A percentile compares a stretch with the other conserved stretches of the same genome.
Conservation (phyloP, 2,113 vertebrate species). For the Thamnaconus septentrionalis region DNA sequence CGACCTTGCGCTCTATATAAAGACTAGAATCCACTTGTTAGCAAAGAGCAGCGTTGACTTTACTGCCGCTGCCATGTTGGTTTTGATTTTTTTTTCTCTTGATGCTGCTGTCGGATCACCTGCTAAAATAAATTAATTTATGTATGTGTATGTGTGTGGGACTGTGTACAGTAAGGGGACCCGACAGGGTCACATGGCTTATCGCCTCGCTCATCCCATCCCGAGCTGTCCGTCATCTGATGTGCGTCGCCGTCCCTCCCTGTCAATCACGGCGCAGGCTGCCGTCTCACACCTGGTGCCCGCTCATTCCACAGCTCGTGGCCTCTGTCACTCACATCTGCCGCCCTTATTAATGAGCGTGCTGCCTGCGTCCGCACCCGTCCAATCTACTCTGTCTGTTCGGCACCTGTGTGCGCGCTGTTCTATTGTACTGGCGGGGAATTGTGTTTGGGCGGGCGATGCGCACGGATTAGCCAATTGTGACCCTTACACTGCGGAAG, state of each 20-base stretch:
- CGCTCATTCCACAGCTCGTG: conserved; percentile 6
- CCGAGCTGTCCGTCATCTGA: conserved; percentile 23
- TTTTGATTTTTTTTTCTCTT: too few relatives aligned
- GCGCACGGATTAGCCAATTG: conserved; percentile 40
- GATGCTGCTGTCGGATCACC: neutral
- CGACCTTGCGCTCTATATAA: conserved; percentile 42
- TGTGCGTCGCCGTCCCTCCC: conserved; percentile 17
- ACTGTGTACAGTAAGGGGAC: neutral
- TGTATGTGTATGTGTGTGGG: too few relatives aligned
- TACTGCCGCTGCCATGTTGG: neutral
- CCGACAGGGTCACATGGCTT: neutral
- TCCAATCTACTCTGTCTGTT: conserved; percentile 7
- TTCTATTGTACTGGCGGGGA: conserved; percentile 44
- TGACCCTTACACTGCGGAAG: conserved; percentile 39
- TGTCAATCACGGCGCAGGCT: conserved; percentile 16
- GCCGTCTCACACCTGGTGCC: conserved; percentile 47
- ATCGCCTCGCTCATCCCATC: neutral
- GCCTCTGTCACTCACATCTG: conserved; percentile 27
- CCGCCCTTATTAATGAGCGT: neutral
- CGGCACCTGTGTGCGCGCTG: neutral
- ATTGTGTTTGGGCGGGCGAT: conserved; percentile 42
- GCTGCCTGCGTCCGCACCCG: neutral
- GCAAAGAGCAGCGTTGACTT: conserved; percentile 17
- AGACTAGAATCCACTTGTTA: conserved; percentile 6
- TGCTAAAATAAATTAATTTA: neutral